Evolutionary conservation across 2,888 invertebrate species (phyloP).

Genomic region (Pristionchus entomophagus): DNA sequence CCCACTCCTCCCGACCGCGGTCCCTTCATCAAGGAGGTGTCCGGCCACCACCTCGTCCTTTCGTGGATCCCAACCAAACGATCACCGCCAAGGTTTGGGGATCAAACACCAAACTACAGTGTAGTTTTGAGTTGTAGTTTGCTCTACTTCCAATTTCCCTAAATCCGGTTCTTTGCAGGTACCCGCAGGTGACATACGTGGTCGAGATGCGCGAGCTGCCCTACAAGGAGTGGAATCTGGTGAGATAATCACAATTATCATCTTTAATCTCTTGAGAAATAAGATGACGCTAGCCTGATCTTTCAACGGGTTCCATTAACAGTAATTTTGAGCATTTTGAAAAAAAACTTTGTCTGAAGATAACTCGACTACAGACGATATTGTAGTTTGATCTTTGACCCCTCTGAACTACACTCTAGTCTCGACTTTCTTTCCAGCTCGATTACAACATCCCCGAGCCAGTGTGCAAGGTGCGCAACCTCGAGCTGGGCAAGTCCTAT

Average conservation of each 20-base stretch:
- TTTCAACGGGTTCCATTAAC: too few species aligned
- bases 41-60: conserved; percentile 88
- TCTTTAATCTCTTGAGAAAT: too few species aligned
- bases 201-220: conserved; percentile 94
- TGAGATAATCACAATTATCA: conserved; percentile 80
- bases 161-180: conserved; percentile 76
- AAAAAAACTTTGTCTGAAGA: too few species aligned
- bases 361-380: too few species aligned
- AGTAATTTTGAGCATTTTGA: too few species aligned
- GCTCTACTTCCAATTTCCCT: not conserved
- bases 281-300: too few species aligned
- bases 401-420: not conserved
- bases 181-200: conserved; percentile 91
- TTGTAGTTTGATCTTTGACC: not conserved
- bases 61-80: conserved; percentile 95
- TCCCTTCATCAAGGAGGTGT: conserved; percentile 93
- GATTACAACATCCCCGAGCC: conserved; percentile 85
- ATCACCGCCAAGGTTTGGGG: conserved; percentile 82
- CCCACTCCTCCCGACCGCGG: conserved; percentile 91
- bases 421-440: conserved; percentile 60
- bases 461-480: conserved; percentile 89
- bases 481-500: conserved; percentile 94
- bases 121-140: not conserved
- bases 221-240: conserved; percentile 92
- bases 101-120: too few species aligned